Evolutionary conservation across 1,140 invertebrate species (phyloP), one percentile per base, ranked within the genome.

Genomic region (Heliconius eleuchia): DNA sequence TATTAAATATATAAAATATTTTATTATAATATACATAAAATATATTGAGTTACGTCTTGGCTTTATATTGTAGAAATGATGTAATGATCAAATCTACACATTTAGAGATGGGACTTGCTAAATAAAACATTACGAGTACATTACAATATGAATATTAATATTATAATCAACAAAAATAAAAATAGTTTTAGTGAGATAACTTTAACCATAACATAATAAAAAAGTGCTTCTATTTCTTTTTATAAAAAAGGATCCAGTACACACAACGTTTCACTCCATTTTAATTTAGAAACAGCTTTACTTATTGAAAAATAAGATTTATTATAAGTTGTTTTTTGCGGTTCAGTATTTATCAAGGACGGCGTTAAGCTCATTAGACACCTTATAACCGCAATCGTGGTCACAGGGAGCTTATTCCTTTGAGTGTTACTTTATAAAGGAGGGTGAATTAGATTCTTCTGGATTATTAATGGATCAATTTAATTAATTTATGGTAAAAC

Each of bases 341-440:
- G 27, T 30, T 30, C 23, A 66, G 11, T 66, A 13, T 30, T 16
- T 66, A 66, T 66, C 13, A 13, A 66, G 13, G 3, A 52, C 23
- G 77, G 60, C 72, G 70, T 82, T 89, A 91, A 91, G 88, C 90
- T 88, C 79, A 87, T 91, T 92, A 91, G 74, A 75, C 79, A 73
- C 77, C 86, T 88, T 80, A 90, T 91, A 86, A 87, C 88, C 89
- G 86, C 84, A 80, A 89, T 89, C 82, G 83, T 83, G 80, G 80
- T 82, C 77, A 79, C 80, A 66, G 60, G 23, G 2, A 23, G 60
- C 60, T 30, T 66, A 66, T 27, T 66, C 13, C 27, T 66, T 9
- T 23, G 60, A 66, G 13, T 23, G 60, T 66, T 66, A 66, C 3
- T 30, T 30, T 66, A 16, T 66, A 27, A 66, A 16, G 60, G 42